Percentiles rank a stretch among this genome's conserved stretches.
These are phyloP conservation scores for Siderastrea radians DNA, from an alignment of 92 coral and sea anemone genomes.

Conservation along the genomic window DNA sequence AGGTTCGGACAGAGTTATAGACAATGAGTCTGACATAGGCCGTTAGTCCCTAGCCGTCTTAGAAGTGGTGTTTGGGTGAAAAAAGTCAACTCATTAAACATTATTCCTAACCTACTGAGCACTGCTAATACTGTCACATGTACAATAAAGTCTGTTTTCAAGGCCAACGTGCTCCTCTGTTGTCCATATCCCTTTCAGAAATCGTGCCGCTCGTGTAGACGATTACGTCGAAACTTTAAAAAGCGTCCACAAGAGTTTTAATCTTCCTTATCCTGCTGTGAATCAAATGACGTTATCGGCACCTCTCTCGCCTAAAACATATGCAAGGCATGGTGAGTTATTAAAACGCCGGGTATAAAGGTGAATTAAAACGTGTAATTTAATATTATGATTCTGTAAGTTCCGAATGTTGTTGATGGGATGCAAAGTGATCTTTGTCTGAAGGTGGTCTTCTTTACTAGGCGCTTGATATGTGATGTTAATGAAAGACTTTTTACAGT, in stretches of 20 bases:
- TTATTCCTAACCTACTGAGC: too few relatives aligned
- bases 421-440: neutral
- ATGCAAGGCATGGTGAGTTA: conserved; percentile 36
- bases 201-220: conserved; percentile 85
- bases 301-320: conserved; percentile 63
- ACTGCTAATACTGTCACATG: neutral
- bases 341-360: neutral
- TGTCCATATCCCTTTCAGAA: conserved; percentile 39
- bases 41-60: too few relatives aligned
- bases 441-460: too few relatives aligned
- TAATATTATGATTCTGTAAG: neutral
- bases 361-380: too few relatives aligned
- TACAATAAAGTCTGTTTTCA: neutral
- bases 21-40: too few relatives aligned
- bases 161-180: neutral
- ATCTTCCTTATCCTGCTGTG: conserved; percentile 83
- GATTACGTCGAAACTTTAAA: conserved; percentile 76
- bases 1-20: too few relatives aligned
- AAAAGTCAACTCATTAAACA: too few relatives aligned
- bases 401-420: neutral
- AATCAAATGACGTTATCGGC: conserved; percentile 44
- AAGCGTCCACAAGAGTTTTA: conserved; percentile 74
- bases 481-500: too few relatives aligned
- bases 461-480: too few relatives aligned
- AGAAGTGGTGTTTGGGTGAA: too few relatives aligned